Base-by-base conservation (phyloP, 2,888 invertebrate species). In the Bellardia bayeri region DNA sequence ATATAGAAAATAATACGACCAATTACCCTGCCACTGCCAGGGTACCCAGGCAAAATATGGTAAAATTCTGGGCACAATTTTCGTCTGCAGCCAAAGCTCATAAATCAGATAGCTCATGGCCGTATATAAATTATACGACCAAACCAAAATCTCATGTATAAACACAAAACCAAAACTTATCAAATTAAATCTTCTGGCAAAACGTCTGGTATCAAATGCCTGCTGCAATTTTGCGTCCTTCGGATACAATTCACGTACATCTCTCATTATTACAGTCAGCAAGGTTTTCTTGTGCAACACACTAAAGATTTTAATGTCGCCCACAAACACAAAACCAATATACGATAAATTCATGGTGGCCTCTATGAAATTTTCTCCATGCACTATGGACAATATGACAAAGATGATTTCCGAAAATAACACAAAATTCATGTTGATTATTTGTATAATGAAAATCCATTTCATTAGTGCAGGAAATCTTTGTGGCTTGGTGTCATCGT, bases 101-200 rank as follows among this genome's bases (percentile, higher is more conserved):
- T 87, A 91, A 30, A 92, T 89, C 33, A 90, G 45, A 85, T 91
- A 92, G 76, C 90, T 90, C 11, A 90, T 40, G 0, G 88, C 88
- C 56, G 90, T 87, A 49, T 91, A 92, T 0, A 93, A 86, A 83
- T 93, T 93, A 72, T 93, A 93, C 0, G 90, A 90, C 91, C 91
- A 92, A 37, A 91, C 90, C 1, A 92, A 88, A 3, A 91, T 58
- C 87, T 91, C 33, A 45, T 92, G 91, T 42, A 91, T 61, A 3
- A 90, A 79, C 3, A 90, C 90, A 80, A 91, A 93, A 33, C 90
- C 90, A 40, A 90, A 82, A 75, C 90, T 90, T 0, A 91, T 88
- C 13, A 88, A 81, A 11, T 87, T 90, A 64, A 90, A 91, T 23
- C 87, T 69, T 0, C 72, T 78, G 0, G 91, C 82, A 78, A 89